Conservation (phyloP, 2,888 invertebrate species). For the Tridacna gigas region DNA sequence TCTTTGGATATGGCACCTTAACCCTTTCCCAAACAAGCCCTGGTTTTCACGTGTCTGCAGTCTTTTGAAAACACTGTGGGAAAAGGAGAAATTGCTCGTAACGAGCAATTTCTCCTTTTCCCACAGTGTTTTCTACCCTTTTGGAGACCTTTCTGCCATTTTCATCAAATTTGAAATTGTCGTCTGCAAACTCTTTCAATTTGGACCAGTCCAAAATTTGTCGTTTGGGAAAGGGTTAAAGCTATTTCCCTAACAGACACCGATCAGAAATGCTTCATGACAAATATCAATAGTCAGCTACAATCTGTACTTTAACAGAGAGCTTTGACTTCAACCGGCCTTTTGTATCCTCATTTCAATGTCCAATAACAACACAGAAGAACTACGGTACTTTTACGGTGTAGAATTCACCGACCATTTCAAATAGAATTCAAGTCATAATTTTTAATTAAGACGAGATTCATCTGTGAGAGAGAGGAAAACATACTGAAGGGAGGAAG, state of each 20-base stretch:
- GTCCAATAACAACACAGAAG: neutral
- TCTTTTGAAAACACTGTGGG: neutral
- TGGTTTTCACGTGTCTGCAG: too few species aligned
- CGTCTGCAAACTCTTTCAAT: too few species aligned
- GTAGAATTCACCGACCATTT: too few species aligned
- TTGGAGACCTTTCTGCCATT: neutral
- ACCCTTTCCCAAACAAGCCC: too few species aligned
- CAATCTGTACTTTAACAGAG: constrained; percentile 23
- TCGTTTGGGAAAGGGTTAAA: constrained; percentile 15
- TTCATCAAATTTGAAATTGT: neutral
- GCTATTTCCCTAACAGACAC: neutral
- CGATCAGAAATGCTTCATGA: constrained; percentile 14
- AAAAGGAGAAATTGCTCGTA: neutral
- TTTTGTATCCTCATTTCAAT: constrained; percentile 43
- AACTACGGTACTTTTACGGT: too few species aligned
- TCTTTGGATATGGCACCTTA: too few species aligned
- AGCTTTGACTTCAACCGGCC: constrained; percentile 40
- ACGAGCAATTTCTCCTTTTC: neutral
- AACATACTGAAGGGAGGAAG: too few species aligned
- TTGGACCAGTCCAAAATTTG: neutral
- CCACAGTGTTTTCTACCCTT: neutral
- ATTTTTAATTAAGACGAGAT: too few species aligned
- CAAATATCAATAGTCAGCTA: neutral
- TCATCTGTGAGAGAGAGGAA: too few species aligned
- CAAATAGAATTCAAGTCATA: too few species aligned